Base-by-base conservation (phyloP, 2,113 vertebrate genomes). In the Trochalopteron elliotii region DNA sequence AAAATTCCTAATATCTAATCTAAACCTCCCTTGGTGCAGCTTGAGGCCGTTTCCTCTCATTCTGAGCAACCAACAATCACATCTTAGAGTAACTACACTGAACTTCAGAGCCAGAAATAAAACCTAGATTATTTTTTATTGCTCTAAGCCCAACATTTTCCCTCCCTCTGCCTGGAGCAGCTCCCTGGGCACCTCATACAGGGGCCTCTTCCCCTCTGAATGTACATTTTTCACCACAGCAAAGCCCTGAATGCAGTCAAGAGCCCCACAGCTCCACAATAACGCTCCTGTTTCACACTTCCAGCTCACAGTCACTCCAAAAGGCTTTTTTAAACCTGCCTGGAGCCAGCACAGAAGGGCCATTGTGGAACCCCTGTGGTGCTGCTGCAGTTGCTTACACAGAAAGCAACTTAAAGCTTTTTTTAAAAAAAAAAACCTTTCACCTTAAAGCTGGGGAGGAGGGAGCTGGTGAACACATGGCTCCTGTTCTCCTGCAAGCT, bases 261-360 rank as follows among this genome's bases (percentile, higher is more conserved):
- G 94, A 72, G 53, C 71, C 72, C 84, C 18, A 7, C 11, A 30
- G 82, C 85, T 64, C 90, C 88, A 96, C 88, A 96, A 95, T 87
- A 52, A 88, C 21, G 1, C 72, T 90, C 85, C 93, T 96, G 96
- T 97, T 90, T 24, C 59, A 45, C 35, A 3, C 76, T 78, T 71
- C 53, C 68, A 92, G 63, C 93, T 42, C 83, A 13, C 50, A 21
- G 64, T 7, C 49, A 53, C 59, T 88, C 55, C 63, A 44, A 79
- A 64, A 70, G 44, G 55, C 16, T 57, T 72, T 76, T 80, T 70
- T 5, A 55, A 81, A 80, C 85, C 85, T 56, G 60, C 56, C 93
- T 68, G 69, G 53, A 75, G 68, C 72, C 53, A 11, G 82, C 92
- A 96, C 88, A 97, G 94, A 96, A 35, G 79, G n/a, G 31, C 47